phyloP scores from a whole-genome alignment of 1,140 invertebrate species.

The Cepaea nemoralis region DNA sequence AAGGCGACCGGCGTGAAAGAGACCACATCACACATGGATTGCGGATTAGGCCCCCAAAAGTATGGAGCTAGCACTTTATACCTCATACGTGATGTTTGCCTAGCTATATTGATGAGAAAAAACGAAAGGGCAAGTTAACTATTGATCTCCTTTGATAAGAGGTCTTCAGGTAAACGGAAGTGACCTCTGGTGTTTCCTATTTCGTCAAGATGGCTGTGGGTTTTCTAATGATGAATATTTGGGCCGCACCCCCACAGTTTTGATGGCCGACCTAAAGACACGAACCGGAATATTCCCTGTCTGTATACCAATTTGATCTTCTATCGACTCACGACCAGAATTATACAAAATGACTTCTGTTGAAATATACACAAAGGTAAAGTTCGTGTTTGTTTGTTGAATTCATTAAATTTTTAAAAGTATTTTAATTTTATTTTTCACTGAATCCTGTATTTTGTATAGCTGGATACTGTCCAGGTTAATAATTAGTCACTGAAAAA shows the following conservation, averaged over 20 bases:
- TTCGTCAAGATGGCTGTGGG: constrained; percentile 22
- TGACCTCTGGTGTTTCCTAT: constrained; percentile 26
- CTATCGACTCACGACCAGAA: not conserved
- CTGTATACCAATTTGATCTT: not conserved
- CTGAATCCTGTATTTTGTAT: too few relatives aligned
- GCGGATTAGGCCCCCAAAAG: too few relatives aligned
- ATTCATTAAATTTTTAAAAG: not conserved
- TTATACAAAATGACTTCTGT: constrained; percentile 21
- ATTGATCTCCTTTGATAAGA: not conserved
- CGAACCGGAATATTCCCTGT: not conserved
- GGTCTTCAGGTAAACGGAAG: constrained; percentile 17
- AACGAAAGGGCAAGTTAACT: too few relatives aligned
- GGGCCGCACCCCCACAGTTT: constrained; percentile 24
- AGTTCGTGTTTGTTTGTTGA: not conserved
- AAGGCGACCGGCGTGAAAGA: too few relatives aligned
- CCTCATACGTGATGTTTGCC: too few relatives aligned
- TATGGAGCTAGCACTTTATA: too few relatives aligned
- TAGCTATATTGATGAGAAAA: too few relatives aligned
- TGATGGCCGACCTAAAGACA: not conserved
- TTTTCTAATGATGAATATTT: constrained; percentile 35
- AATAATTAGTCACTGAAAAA: too few relatives aligned
- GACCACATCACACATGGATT: too few relatives aligned
- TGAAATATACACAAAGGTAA: constrained; percentile 25
- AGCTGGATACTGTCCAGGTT: too few relatives aligned
- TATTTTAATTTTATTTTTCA: too few relatives aligned